Evolutionary conservation across 1,140 invertebrate genomes (phyloP).

Genomic region (Tyrophagus putrescentiae): DNA sequence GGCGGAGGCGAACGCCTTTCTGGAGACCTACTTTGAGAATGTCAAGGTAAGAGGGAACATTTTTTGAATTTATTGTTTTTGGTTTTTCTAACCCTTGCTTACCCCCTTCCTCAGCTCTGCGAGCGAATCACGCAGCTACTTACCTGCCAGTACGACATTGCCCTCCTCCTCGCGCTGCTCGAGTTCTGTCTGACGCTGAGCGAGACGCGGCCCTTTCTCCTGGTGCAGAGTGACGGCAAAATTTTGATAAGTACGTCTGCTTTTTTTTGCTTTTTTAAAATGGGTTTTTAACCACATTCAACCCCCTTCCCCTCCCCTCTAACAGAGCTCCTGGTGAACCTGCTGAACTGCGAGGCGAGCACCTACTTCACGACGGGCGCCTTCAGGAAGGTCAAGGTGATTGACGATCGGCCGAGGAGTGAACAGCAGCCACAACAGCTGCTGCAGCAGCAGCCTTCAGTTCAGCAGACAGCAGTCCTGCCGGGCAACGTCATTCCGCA

Average conservation of each 20-base stretch:
- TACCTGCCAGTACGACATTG: constrained; percentile 25
- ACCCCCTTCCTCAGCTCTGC: not conserved
- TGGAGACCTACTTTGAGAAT: constrained; percentile 14
- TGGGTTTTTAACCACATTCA: not conserved
- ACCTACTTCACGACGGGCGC: constrained; percentile 20
- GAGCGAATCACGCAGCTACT: constrained; percentile 21
- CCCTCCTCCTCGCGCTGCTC: constrained; percentile 17
- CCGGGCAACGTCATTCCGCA: not conserved
- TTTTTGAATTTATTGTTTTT: constrained; percentile 8
- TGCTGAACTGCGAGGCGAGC: constrained; percentile 22
- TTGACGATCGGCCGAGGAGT: constrained; percentile 13
- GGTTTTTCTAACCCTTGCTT: not conserved
- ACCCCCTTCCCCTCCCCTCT: not conserved
- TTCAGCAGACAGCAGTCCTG: no score
- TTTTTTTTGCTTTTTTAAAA: not conserved
- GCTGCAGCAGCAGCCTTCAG: no score
- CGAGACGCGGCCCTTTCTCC: constrained; percentile 17
- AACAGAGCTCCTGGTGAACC: constrained; percentile 22
- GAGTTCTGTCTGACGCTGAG: constrained; percentile 23
- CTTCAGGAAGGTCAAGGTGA: constrained; percentile 21
- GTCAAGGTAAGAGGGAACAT: constrained; percentile 16
- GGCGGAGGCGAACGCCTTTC: constrained; percentile 4
- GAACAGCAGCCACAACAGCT: not conserved
- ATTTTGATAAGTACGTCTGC: constrained; percentile 23
- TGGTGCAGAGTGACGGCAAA: constrained; percentile 20